Evolutionary conservation across 2,888 invertebrate species (phyloP), one percentile per base, ranked within the genome.

Genomic region (Stenoptilia bipunctidactyla): DNA sequence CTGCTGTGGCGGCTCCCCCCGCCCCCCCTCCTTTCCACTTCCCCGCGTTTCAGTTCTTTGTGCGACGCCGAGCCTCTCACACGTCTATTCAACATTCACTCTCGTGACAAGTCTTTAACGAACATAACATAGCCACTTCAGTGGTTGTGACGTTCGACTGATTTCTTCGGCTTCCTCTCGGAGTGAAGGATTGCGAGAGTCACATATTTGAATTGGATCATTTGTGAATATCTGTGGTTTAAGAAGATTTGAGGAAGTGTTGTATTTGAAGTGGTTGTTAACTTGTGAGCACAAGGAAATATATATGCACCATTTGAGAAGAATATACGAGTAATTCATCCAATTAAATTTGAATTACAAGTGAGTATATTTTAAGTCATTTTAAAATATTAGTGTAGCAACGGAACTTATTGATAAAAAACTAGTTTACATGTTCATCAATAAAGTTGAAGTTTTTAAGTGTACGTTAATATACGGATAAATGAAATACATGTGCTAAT

Each of bases 41-140:
- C 70, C 74, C 73, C 76, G 72, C 72, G 66, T 66, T 68, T 77
- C 75, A 83, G 83, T 84, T 77, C 80, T 83, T 79, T 83, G 82
- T 82, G 77, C 72, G 76, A 74, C 64, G 64, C 61, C 58, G 72
- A 65, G 61, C 64, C 58, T 69, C 58, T 65, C 54, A 65, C 63
- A 77, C 74, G 82, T 76, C 46, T 55, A 66, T 66, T 58, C 56
- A 47, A 53, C 52, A 55, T 47, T n/a, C 30, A n/a, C n/a, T 8
- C 30, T 10, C 12, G 30, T 12, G 20, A 20, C 20, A 20, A 30
- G 30, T 30, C 30, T n/a, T 30, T 30, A 49, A 47, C 49, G 49
- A 42, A 45, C 50, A 50, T 55, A 63, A 51, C 63, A 55, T 59
- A 66, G 65, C 61, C 67, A 50, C 60, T 61, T 68, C 49, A 64